These are phyloP conservation scores for Erebia aethiops DNA, from an alignment of 2,888 invertebrate genomes.

Conservation along the genomic window DNA sequence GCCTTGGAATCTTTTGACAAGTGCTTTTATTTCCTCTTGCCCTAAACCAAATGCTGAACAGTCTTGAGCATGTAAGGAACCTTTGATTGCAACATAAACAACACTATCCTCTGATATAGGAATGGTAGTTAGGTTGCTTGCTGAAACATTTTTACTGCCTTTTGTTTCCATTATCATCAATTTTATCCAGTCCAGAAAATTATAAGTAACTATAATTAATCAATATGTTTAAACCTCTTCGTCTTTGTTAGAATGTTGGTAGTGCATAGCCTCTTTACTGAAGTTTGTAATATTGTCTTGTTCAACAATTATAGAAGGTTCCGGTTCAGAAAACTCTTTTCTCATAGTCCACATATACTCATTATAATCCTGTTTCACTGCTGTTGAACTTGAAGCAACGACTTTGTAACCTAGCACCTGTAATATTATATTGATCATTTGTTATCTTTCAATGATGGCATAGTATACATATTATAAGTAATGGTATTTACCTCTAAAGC, in stretches of 20 bases:
- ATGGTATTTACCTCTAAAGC: constrained; percentile 86
- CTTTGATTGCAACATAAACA: constrained; percentile 91
- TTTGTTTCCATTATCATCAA: constrained; percentile 65
- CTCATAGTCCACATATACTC: constrained; percentile 98
- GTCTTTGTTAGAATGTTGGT: constrained; percentile 71
- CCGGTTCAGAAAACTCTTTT: constrained; percentile 92
- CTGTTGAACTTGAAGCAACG: constrained; percentile 92
- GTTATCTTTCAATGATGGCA: constrained; percentile 16
- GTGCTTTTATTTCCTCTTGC: constrained; percentile 86
- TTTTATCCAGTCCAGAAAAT: constrained; percentile 38
- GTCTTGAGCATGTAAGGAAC: constrained; percentile 88
- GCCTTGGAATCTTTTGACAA: constrained; percentile 87
- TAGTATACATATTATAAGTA: constrained; percentile 10
- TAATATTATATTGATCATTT: constrained; percentile 40
- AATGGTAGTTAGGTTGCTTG: constrained; percentile 55
- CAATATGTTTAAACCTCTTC: constrained; percentile 67
- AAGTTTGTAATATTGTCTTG: constrained; percentile 85
- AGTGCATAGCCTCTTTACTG: constrained; percentile 83
- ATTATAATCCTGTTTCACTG: constrained; percentile 93
- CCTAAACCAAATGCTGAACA: constrained; percentile 90
- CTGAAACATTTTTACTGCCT: constrained; percentile 60
- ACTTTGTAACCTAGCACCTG: constrained; percentile 93
- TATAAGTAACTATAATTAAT: constrained; percentile 32
- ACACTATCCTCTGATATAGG: constrained; percentile 79
- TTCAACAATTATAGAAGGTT: constrained; percentile 86